Base-by-base conservation (phyloP, 2,888 invertebrate species). In the Tridacna crocea region DNA sequence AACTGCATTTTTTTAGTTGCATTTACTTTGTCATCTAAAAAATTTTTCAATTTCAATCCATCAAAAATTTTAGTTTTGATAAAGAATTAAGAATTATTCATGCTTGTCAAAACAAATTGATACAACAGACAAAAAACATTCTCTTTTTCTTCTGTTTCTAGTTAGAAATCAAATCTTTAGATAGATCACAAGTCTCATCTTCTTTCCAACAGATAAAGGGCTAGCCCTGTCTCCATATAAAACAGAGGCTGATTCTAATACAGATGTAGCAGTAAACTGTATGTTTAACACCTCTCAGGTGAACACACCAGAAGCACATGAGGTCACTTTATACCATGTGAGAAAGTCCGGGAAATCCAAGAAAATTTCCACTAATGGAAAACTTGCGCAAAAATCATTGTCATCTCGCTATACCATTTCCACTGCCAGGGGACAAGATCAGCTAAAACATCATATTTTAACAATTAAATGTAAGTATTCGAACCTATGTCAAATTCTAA, bases 181-280 rank as follows among this genome's bases (percentile, higher is more conserved):
- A 36, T 36, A 36, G 36, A 4, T 36, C 36, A 36, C 36, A 36
- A 36, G 36, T 8, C 8, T 36, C 36, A 36, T 36, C 36, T 36
- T 36, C 36, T 36, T 36, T 65, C 22, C 76, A 72, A 13, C 72
- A 85, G 85, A 83, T 22, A 75, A 78, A 26, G 80, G 85, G 0
- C 22, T 85, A 15, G 77, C 82, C 13, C 24, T 85, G 2, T 78
- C 73, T 12, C 85, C 85, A 10, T 85, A 85, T 68, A 76, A 58
- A 55, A 55, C 82, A 2, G 66, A 51, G 51, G 82, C 72, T 0
- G 72, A 74, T 17, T 22, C 60, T 4, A 74, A 76, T 0, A 76
- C 70, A 27, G 78, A 72, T 22, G 74, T 85, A 0, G 79, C 80
- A 22, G 72, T 85, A 24, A 85, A 79, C 72, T 85, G 85, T 47